Base-by-base conservation (phyloP, 1,140 invertebrate genomes). In the Drosophila obscura region DNA sequence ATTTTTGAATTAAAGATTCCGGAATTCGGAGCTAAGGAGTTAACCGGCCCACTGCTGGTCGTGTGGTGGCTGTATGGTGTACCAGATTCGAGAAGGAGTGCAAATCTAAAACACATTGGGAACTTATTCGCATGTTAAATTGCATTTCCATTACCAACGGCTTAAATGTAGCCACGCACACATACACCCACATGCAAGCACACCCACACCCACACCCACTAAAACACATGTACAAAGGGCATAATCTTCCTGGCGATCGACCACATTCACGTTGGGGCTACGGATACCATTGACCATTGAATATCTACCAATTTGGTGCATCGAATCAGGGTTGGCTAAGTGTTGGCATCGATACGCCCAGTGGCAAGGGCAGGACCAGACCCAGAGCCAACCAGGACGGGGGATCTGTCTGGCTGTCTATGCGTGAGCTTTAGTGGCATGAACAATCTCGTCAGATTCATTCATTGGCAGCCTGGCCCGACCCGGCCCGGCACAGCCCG, bases 241-340 rank as follows among this genome's bases (percentile, higher is more conserved):
- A 52, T 64, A 77, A 69, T 77, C 61, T 51, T 68, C 22, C 55
- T 53, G 22, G 46, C 68, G 77, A 81, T 77, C 49, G 64, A 58
- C 28, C 35, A 28, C 50, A 28, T 64, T 52, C 49, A 49, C 55
- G 28, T 58, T 7, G 31, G 59, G 49, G 50, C 9, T 49, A 60
- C 63, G 31, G 51, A 81, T 66, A 73, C 68, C 19, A 19, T 1
- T 19, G 50, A 57, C 53, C 66, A 74, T 88, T 77, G 81, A 66
- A 80, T 65, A 65, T 73, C 59, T 63, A 87, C 52, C 83, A 78
- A 76, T 87, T 87, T 62, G 31, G 28, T 39, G 13, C 58, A 66
- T 68, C 64, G 72, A 66, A 71, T 67, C 16, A 31, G 48, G 57
- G 35, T 28, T 28, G 26, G 58, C 67, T 82, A 73, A 73, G 66